Conservation (phyloP, 2,797 vertebrate genomes). For the Sciaenops ocellatus region DNA sequence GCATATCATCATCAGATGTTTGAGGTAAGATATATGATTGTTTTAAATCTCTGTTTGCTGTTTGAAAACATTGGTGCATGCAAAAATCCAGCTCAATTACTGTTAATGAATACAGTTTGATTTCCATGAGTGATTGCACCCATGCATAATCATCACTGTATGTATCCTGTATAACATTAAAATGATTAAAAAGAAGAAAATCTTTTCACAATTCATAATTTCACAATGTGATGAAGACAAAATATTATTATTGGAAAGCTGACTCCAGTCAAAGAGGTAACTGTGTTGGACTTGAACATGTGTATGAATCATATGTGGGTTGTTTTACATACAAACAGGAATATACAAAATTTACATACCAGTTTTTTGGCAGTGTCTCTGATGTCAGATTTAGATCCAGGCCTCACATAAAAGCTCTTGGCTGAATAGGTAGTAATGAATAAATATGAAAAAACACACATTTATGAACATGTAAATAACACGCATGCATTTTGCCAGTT, state of each 20-base stretch:
- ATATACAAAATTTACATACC: conserved; percentile 65
- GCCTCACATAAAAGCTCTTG: background rate
- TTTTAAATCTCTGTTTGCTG: background rate
- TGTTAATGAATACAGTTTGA: background rate
- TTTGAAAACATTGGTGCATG: background rate
- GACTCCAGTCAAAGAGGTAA: background rate
- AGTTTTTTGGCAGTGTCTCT: conserved; percentile 58
- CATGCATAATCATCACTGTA: background rate
- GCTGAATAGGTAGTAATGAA: conserved; percentile 25
- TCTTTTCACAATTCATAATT: background rate
- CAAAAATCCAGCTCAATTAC: conserved; percentile 1
- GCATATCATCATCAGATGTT: background rate
- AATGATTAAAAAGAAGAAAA: background rate
- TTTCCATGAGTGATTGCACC: background rate
- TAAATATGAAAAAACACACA: conserved; percentile 1
- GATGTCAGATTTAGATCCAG: conserved; percentile 26
- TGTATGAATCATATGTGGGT: background rate
- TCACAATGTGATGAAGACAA: background rate
- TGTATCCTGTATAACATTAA: background rate
- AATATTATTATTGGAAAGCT: background rate
- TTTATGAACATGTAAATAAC: background rate
- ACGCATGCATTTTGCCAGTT: background rate
- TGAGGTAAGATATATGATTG: background rate
- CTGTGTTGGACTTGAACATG: background rate
- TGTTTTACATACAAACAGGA: background rate